These are phyloP conservation scores for Stomorhina lunata DNA, from an alignment of 2,888 invertebrate genomes.

Conservation along the genomic window DNA sequence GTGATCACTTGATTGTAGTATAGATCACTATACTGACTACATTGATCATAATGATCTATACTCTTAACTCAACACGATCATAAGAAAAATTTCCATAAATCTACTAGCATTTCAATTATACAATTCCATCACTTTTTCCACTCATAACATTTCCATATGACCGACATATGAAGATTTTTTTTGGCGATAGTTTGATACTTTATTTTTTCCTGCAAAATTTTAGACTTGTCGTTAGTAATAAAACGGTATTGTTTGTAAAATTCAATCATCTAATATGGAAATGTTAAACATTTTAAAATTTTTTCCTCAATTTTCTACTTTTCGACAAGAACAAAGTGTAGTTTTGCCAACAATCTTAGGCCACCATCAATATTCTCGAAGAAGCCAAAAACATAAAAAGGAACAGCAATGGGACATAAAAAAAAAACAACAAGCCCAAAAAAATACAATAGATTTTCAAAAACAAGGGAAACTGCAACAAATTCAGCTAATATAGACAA, in stretches of 20 bases:
- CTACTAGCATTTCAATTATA: slow-evolving; percentile 57
- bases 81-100: slow-evolving; percentile 33
- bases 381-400: not conserved
- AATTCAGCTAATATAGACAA: slow-evolving; percentile 58
- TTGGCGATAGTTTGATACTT: not conserved
- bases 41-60: too few species aligned
- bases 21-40: too few species aligned
- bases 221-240: slow-evolving; percentile 26
- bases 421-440: slow-evolving; percentile 33
- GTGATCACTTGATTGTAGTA: too few species aligned
- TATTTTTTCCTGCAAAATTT: not conserved
- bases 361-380: slow-evolving; percentile 33
- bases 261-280: slow-evolving; percentile 59
- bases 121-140: slow-evolving; percentile 58
- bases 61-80: not conserved
- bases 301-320: not conserved
- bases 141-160: slow-evolving; percentile 54
- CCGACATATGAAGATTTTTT: not conserved
- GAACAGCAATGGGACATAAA: slow-evolving; percentile 23
- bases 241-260: slow-evolving; percentile 60
- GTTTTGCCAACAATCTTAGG: slow-evolving; percentile 26
- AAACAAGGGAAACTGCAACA: slow-evolving; percentile 25
- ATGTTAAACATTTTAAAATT: slow-evolving; percentile 49
- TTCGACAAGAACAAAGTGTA: slow-evolving; percentile 19
- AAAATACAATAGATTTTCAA: slow-evolving; percentile 35